Evolutionary conservation across 2,888 invertebrate species (phyloP).

Genomic region (Aleiodes testaceus): DNA sequence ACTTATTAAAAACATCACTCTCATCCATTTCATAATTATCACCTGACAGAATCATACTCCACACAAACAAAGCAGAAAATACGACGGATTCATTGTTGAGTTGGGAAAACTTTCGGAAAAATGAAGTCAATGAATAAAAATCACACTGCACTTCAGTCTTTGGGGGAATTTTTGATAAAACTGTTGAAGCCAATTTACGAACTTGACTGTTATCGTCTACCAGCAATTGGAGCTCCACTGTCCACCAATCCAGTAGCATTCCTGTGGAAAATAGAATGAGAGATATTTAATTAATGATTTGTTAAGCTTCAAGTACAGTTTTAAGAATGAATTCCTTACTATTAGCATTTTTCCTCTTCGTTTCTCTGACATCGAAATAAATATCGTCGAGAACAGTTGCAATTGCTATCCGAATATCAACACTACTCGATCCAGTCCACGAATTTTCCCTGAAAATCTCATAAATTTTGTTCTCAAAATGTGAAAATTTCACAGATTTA

Average conservation of each 20-base stretch:
- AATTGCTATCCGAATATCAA: conserved; percentile 61
- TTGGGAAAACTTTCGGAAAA: conserved; percentile 61
- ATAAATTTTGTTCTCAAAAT: not conserved
- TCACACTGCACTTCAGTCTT: conserved; percentile 51
- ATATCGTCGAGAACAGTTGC: conserved; percentile 59
- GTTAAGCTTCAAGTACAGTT: not conserved
- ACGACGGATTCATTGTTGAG: conserved; percentile 46
- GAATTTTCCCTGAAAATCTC: conserved; percentile 52
- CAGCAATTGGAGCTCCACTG: conserved; percentile 63
- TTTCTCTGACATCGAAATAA: conserved; percentile 45
- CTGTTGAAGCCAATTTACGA: conserved; percentile 55
- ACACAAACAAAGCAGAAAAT: conserved; percentile 62
- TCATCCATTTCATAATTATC: conserved; percentile 68
- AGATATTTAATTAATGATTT: not conserved
- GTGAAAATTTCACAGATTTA: not conserved
- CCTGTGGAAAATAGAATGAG: conserved; percentile 43
- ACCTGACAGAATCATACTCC: conserved; percentile 62
- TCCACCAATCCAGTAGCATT: conserved; percentile 65
- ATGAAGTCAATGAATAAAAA: conserved; percentile 49
- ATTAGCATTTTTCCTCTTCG: conserved; percentile 32
- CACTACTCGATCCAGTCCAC: conserved; percentile 60
- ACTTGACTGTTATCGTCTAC: conserved; percentile 64
- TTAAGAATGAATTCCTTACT: not conserved
- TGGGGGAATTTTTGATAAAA: conserved; percentile 54
- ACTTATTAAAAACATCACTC: conserved; percentile 67